Conservation (phyloP, 2,797 vertebrate species). For the Tragopan temminckii region DNA sequence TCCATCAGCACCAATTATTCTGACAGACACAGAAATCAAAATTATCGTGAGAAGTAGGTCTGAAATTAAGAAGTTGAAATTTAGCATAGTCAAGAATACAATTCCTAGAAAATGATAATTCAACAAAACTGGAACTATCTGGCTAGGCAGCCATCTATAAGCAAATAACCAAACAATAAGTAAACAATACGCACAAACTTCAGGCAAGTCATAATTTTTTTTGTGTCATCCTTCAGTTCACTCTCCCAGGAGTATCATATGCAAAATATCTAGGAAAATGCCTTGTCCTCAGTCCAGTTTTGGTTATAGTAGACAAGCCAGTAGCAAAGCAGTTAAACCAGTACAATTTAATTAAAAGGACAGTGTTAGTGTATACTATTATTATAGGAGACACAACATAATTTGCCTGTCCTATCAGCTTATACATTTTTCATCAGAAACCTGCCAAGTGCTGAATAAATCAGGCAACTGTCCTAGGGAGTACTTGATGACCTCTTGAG, state of each 20-base stretch:
- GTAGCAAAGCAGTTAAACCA: neutral
- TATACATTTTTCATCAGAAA: neutral
- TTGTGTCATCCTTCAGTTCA: neutral
- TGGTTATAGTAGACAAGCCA: neutral
- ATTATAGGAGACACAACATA: fast-evolving
- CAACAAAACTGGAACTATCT: neutral
- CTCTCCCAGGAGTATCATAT: neutral
- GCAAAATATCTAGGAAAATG: neutral
- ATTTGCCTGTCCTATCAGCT: neutral
- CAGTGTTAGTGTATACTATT: neutral
- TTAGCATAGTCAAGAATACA: neutral
- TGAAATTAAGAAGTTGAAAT: neutral
- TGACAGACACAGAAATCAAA: neutral
- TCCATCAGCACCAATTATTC: neutral
- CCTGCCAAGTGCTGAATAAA: neutral
- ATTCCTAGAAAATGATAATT: neutral
- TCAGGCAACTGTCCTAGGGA: neutral
- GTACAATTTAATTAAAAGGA: neutral
- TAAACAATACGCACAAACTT: neutral
- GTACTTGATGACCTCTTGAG: neutral
- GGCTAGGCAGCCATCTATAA: neutral
- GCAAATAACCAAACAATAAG: neutral
- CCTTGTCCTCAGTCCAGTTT: neutral
- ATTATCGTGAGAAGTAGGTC: neutral
- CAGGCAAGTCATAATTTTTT: neutral